Conservation (phyloP, 2,113 vertebrate genomes). For the Silurus glanis region DNA sequence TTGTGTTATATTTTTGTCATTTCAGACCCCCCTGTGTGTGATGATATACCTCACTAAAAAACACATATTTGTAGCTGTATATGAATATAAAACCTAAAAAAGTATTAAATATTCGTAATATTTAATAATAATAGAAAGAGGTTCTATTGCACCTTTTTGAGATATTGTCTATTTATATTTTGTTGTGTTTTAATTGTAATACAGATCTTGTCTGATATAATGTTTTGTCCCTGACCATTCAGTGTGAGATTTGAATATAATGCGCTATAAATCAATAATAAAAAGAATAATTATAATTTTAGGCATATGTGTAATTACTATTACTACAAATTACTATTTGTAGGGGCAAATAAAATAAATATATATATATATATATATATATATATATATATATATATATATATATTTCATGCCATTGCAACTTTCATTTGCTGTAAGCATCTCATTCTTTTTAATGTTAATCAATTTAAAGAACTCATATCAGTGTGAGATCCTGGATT, state of each 20-base stretch:
- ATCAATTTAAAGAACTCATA: background rate
- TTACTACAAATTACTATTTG: background rate
- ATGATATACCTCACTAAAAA: background rate
- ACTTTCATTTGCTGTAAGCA: background rate
- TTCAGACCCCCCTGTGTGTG: background rate
- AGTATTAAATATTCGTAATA: no score
- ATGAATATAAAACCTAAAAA: no score
- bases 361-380: no score
- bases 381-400: no score
- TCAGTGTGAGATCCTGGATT: background rate
- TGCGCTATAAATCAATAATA: background rate
- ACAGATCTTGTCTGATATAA: background rate
- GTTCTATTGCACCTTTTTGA: no score
- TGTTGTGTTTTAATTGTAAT: background rate
- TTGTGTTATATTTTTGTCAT: background rate
- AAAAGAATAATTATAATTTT: background rate
- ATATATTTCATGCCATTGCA: background rate
- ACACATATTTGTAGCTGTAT: background rate
- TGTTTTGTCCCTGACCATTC: background rate
- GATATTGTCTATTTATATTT: no score
- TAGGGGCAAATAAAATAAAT: background rate
- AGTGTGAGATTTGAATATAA: background rate
- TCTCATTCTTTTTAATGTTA: background rate
- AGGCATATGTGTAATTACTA: background rate
- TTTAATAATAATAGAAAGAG: no score